Conservation (phyloP, 2,113 vertebrate genomes). For the Dissostichus mawsoni region DNA sequence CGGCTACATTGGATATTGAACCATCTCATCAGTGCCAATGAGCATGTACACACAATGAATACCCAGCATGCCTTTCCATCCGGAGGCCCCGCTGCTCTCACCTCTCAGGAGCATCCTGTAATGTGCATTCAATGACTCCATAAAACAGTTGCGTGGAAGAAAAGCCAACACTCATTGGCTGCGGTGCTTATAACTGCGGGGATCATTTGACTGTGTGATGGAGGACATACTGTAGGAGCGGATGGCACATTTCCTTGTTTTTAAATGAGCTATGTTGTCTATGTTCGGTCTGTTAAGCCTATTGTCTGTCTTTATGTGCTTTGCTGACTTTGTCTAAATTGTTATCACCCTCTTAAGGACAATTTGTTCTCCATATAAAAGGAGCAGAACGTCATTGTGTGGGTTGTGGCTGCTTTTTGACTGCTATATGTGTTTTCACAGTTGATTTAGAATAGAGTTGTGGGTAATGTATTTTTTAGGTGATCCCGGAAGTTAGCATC, state of each 20-base stretch:
- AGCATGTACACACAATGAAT: slow-evolving; percentile 7
- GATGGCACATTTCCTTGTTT: slow-evolving; percentile 18
- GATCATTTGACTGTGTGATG: slow-evolving; percentile 27
- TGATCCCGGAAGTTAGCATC: too few species aligned
- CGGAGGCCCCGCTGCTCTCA: neutral
- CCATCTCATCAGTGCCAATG: slow-evolving; percentile 4
- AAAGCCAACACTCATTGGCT: slow-evolving; percentile 4
- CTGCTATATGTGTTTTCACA: slow-evolving; percentile 12
- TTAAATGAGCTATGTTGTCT: slow-evolving; percentile 27
- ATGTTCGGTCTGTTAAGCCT: slow-evolving; percentile 4
- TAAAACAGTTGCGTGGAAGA: slow-evolving; percentile 33
- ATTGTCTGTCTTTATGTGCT: slow-evolving; percentile 13
- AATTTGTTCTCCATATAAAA: neutral
- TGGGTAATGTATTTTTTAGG: too few species aligned
- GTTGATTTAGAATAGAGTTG: slow-evolving; percentile 5
- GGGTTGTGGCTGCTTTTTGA: slow-evolving; percentile 16
- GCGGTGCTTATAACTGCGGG: slow-evolving; percentile 24
- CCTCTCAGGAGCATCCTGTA: neutral
- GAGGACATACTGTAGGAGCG: slow-evolving; percentile 14
- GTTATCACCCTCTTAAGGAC: slow-evolving; percentile 10
- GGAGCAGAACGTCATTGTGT: slow-evolving; percentile 2
- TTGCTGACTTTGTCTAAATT: slow-evolving; percentile 12
- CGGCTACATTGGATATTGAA: neutral
- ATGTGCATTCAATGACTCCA: slow-evolving; percentile 35
- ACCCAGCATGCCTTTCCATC: slow-evolving; percentile 1